A percentile compares a stretch with the other conserved stretches of the same genome.
Conservation (phyloP, 2,888 invertebrate species). For the Dorcus parallelipipedus region DNA sequence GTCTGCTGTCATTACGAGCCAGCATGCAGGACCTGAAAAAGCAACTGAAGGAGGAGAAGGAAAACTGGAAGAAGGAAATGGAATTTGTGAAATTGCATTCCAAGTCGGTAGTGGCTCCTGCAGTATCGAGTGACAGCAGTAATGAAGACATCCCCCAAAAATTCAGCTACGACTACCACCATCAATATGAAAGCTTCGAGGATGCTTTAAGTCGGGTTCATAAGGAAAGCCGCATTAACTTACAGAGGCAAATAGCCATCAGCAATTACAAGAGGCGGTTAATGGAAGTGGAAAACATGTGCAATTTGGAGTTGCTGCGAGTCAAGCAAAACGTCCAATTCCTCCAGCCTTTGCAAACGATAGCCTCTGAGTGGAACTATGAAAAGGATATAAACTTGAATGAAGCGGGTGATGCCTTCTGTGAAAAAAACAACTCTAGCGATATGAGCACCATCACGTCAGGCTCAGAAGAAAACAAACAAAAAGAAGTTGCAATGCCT, state of each 20-base stretch:
- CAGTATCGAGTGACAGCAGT: not conserved
- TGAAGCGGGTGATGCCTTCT: constrained; percentile 10
- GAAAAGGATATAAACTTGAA: constrained; percentile 1
- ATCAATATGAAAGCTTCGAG: constrained; percentile 29
- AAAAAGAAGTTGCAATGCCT: constrained; percentile 4
- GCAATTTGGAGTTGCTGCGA: constrained; percentile 45
- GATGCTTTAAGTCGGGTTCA: constrained; percentile 37
- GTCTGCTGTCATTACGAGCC: constrained; percentile 35
- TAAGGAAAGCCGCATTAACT: constrained; percentile 36
- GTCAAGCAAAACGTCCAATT: constrained; percentile 43
- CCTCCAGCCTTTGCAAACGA: constrained; percentile 43
- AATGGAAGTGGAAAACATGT: constrained; percentile 48
- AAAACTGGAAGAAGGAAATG: constrained; percentile 42
- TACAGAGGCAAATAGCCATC: constrained; percentile 41
- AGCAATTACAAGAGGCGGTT: constrained; percentile 44
- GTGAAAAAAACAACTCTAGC: not conserved
- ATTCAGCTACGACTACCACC: not conserved
- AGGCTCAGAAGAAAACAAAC: constrained; percentile 4
- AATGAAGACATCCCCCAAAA: too few relatives aligned
- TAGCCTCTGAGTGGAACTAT: constrained; percentile 43
- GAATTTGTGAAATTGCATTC: constrained; percentile 27
- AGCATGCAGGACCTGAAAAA: constrained; percentile 36
- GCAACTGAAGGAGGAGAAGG: constrained; percentile 37
- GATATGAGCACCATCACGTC: not conserved
- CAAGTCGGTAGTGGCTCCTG: constrained; percentile 4